Conservation (phyloP, 2,797 vertebrate species). For the Oryzias dopingdopingensis region DNA sequence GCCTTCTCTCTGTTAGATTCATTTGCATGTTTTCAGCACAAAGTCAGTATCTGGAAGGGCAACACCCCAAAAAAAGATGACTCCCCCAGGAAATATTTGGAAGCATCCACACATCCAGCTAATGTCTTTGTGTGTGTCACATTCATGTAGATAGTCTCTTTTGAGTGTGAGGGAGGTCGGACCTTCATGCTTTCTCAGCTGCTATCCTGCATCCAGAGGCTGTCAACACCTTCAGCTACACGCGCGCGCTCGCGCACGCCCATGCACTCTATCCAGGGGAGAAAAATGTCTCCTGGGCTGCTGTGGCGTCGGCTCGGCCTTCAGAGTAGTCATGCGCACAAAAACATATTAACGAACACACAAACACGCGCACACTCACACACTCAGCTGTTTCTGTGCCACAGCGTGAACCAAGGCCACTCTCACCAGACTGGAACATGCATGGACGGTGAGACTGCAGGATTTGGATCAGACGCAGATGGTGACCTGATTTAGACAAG, state of each 20-base stretch:
- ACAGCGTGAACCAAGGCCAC: constrained; percentile 13
- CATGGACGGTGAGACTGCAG: constrained; percentile 32
- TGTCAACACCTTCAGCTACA: constrained; percentile 48
- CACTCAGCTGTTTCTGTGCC: constrained; percentile 35
- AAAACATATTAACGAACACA: constrained; percentile 9
- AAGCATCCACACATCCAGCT: no score
- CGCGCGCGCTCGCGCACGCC: not conserved
- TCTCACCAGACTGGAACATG: constrained; percentile 38
- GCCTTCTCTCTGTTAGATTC: not conserved
- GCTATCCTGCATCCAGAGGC: not conserved
- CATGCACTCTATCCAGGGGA: constrained; percentile 34
- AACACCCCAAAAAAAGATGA: constrained; percentile 29
- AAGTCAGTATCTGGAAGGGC: constrained; percentile 10
- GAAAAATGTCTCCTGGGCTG: constrained; percentile 19
- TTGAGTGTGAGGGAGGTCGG: constrained; percentile 27
- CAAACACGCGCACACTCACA: constrained; percentile 3
- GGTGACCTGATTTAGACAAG: constrained; percentile 47
- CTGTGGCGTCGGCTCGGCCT: constrained; percentile 21
- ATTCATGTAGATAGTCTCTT: constrained; percentile 43
- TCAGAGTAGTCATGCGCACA: constrained; percentile 13
- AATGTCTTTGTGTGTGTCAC: constrained; percentile 13
- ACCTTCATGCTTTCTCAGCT: constrained; percentile 6
- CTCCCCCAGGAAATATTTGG: no score
- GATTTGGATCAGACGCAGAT: constrained; percentile 51
- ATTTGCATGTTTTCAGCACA: constrained; percentile 6